Evolutionary conservation across 2,113 vertebrate species (phyloP).

Genomic region (Corapipo altera): DNA sequence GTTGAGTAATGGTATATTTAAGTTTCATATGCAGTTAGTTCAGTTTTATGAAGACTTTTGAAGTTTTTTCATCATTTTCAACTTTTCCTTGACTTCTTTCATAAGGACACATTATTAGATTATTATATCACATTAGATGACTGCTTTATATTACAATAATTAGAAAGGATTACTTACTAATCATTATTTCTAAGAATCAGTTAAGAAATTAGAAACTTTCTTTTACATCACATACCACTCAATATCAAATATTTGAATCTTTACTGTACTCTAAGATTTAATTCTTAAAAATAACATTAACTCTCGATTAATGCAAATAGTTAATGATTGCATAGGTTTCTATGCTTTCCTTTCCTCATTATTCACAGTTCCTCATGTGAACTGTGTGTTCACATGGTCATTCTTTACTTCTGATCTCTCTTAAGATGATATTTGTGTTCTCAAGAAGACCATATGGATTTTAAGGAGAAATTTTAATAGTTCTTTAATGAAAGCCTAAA

Average conservation of each 20-base stretch:
- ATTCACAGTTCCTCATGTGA: background rate
- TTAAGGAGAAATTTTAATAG: background rate
- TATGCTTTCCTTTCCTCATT: background rate
- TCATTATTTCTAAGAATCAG: background rate
- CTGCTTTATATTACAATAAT: background rate
- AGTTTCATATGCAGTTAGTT: background rate
- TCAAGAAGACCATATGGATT: background rate
- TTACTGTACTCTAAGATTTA: background rate
- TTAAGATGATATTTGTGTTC: fast-evolving
- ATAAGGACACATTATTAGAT: background rate
- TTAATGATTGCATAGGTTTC: background rate
- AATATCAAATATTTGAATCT: background rate
- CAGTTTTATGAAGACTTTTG: background rate
- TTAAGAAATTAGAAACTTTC: background rate
- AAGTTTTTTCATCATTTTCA: background rate
- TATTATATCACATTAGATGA: background rate
- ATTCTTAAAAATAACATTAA: background rate
- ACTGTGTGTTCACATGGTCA: background rate
- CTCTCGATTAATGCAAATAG: background rate
- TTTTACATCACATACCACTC: background rate
- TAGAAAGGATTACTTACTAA: background rate
- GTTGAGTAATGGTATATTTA: background rate
- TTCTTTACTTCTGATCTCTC: background rate
- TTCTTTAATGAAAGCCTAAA: background rate
- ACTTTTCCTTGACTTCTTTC: background rate